A percentile compares a stretch with the other conserved stretches of the same genome.
phyloP scores from a whole-genome alignment of 1,140 invertebrate genomes.

The Hirudo medicinalis region DNA sequence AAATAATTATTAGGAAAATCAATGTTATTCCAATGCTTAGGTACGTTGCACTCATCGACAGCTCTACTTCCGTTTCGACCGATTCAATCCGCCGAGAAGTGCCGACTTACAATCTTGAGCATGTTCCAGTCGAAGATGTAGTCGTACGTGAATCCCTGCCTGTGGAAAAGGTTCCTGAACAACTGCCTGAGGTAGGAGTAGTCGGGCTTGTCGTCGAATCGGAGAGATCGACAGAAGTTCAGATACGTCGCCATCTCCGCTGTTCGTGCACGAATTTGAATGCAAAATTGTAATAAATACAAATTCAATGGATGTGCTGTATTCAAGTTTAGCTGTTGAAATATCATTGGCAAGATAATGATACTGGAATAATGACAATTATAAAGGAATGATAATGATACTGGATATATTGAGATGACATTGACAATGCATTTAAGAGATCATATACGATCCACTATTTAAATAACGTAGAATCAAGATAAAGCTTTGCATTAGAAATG shows the following conservation, averaged over 20 bases:
- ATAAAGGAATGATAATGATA: too few species aligned
- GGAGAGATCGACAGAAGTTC: constrained; percentile 49
- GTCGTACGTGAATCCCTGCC: constrained; percentile 60
- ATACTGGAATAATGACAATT: too few species aligned
- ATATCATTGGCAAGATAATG: too few species aligned
- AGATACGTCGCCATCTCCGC: constrained; percentile 51
- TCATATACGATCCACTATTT: too few species aligned
- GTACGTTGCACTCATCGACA: not conserved
- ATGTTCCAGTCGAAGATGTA: constrained; percentile 99
- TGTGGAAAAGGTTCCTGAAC: constrained; percentile 49
- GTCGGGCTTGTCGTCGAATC: constrained; percentile 52
- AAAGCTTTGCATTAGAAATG: too few species aligned
- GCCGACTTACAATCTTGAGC: constrained; percentile 56
- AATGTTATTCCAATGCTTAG: not conserved
- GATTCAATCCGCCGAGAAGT: not conserved
- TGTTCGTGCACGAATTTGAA: constrained; percentile 17
- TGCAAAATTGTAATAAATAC: too few species aligned
- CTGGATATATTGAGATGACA: too few species aligned
- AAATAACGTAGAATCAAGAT: too few species aligned
- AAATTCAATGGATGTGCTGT: too few species aligned
- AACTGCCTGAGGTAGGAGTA: constrained; percentile 49
- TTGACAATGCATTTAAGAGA: too few species aligned
- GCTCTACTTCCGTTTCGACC: not conserved
- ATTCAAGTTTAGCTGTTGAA: too few species aligned
- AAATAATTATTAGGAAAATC: not conserved